Evolutionary conservation across 2,888 invertebrate species (phyloP), one percentile per base, ranked within the genome.

Genomic region (Tillus elongatus): DNA sequence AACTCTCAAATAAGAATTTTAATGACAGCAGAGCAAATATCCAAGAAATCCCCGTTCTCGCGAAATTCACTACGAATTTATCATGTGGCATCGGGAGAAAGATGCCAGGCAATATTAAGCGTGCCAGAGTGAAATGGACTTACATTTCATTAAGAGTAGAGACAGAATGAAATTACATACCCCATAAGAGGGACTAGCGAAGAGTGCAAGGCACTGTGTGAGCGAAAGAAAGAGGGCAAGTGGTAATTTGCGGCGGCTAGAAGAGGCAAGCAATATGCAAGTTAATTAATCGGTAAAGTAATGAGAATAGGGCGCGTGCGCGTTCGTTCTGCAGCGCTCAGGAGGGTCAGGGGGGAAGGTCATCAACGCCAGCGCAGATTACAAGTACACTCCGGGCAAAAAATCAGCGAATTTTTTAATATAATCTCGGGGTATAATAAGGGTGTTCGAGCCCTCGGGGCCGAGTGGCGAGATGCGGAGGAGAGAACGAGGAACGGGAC

Each of bases 321-420:
- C 56, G 40, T 27, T 45, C 35, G 13, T 29, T 40, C 40, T 39
- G 39, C 44, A 43, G 45, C 44, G 51, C 52, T 51, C 40, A 50
- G 54, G 52, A 51, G 47, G 53, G 52, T 39, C 45, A 24, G 39
- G 30, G 44, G 43, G 49, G 72, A 73, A 70, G 72, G 73, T 73
- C 74, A 74, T 74, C 75, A 75, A 64, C 63, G 66, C 63, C 74
- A 74, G 72, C 61, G 70, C 72, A 71, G 73, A 74, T 64, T 64
- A 64, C 56, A 57, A 56, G 73, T 72, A 74, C 58, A 58, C 56
- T 57, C 58, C 68, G 68, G 68, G 72, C 69, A 73, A 61, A 61
- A 60, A 56, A 47, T 43, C 30, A 39, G 39, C 44, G 42, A 44
- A 51, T 52, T 53, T 54, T 54, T 51, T 54, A 52, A 49, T 51